These are phyloP conservation scores for Tachyglossus aculeatus DNA, from an alignment of 2,797 vertebrate species.

Conservation along the genomic window DNA sequence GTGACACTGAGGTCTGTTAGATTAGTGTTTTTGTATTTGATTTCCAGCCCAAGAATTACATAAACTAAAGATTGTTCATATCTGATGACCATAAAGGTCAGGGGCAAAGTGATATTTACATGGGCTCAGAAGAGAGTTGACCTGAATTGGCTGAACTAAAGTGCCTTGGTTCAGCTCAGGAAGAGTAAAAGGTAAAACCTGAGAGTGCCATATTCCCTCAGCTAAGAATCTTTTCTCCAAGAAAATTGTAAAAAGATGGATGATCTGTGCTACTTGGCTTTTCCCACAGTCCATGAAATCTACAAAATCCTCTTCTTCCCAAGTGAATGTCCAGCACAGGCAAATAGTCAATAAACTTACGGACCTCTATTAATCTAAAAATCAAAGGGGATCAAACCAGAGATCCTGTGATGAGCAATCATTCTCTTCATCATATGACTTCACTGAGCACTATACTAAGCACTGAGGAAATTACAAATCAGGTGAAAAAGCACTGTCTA, in stretches of 20 bases:
- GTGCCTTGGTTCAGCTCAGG: background rate
- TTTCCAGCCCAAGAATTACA: background rate
- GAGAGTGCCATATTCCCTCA: background rate
- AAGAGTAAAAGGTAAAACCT: background rate
- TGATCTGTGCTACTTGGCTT: rapidly evolving
- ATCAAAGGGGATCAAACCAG: too few species aligned
- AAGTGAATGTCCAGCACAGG: too few species aligned
- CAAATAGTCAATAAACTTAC: too few species aligned
- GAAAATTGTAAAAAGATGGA: background rate
- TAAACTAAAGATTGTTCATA: slow-evolving; percentile 5
- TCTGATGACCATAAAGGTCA: slow-evolving; percentile 1
- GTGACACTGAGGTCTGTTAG: background rate
- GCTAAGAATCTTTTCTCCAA: background rate
- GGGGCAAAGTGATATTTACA: background rate
- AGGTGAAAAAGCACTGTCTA: too few species aligned
- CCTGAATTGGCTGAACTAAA: background rate
- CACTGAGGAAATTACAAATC: too few species aligned
- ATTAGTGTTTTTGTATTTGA: slow-evolving; percentile 28
- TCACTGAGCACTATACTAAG: too few species aligned
- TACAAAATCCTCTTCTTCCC: too few species aligned
- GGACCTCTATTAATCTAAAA: too few species aligned
- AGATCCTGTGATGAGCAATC: too few species aligned
- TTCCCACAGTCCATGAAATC: too few species aligned
- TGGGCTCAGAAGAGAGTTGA: background rate
- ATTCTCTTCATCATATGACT: too few species aligned